Evolutionary conservation across 2,797 vertebrate genomes (phyloP).

Genomic region (Liparis tanakae): DNA sequence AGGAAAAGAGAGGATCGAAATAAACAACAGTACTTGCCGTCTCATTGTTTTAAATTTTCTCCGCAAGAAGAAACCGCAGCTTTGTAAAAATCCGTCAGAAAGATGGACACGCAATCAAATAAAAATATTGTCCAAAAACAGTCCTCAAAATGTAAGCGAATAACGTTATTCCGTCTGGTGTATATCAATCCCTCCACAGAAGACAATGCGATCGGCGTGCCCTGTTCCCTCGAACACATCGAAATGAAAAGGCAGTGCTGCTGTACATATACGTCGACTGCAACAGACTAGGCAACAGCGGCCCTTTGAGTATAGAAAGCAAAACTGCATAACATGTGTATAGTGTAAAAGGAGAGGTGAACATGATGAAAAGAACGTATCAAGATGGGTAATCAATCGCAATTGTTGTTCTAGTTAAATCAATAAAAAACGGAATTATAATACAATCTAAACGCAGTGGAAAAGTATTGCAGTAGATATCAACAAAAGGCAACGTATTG

Average conservation of each 20-base stretch:
- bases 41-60: slow-evolving; percentile 49
- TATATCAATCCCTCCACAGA: neutral
- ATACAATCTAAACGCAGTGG: neutral
- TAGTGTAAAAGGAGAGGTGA: rapidly evolving
- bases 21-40: slow-evolving; percentile 59
- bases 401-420: neutral
- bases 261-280: slow-evolving; percentile 3
- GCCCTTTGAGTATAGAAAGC: slow-evolving; percentile 52
- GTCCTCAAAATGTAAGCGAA: neutral
- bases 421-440: neutral
- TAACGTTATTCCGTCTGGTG: neutral
- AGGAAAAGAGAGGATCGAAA: slow-evolving; percentile 40
- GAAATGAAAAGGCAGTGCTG: slow-evolving; percentile 36
- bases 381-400: rapidly evolving
- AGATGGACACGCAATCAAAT: rapidly evolving
- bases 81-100: neutral
- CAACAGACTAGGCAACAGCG: slow-evolving; percentile 65
- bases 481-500: neutral
- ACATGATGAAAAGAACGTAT: neutral
- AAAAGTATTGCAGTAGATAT: rapidly evolving
- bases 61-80: neutral
- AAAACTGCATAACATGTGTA: slow-evolving; percentile 33
- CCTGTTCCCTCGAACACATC: neutral
- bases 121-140: neutral
- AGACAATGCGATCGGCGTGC: slow-evolving; percentile 43